phyloP scores from a whole-genome alignment of 2,113 vertebrate species.

The Melanerpes formicivorus region DNA sequence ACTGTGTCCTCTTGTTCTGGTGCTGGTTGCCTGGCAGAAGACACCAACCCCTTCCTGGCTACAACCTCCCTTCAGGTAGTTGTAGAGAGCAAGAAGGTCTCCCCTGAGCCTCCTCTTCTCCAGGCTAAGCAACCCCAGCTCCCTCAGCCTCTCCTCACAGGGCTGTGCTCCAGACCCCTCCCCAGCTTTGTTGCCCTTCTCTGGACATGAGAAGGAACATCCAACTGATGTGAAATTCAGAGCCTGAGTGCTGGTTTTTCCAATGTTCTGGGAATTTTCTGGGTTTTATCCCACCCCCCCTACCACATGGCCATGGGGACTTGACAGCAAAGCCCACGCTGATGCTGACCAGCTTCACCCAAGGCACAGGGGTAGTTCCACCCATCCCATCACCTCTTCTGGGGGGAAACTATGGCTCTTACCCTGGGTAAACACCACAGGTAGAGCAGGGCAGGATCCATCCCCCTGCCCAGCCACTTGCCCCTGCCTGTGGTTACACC shows the following conservation, averaged over 20 bases:
- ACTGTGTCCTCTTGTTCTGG: no score
- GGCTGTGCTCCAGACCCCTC: no score
- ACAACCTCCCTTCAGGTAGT: no score
- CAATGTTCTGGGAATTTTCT: not conserved
- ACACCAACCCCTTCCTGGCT: no score
- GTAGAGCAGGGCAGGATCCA: not conserved
- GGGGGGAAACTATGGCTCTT: not conserved
- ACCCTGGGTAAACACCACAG: not conserved
- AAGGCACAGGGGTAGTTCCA: accelerated
- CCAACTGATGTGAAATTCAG: accelerated
- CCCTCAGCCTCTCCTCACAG: no score
- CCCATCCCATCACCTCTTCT: not conserved
- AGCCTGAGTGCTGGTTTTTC: not conserved
- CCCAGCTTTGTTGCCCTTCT: no score
- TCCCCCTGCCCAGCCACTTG: not conserved
- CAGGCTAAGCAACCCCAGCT: no score
- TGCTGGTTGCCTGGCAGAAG: no score
- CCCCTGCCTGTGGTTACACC: no score
- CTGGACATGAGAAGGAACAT: not conserved
- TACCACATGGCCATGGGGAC: not conserved
- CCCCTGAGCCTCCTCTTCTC: no score
- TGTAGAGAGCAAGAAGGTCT: no score
- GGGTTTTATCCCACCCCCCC: not conserved
- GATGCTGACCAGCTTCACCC: not conserved
- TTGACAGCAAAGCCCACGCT: accelerated